phyloP scores from a whole-genome alignment of 1,140 invertebrate genomes.

The Eueides isabella region DNA sequence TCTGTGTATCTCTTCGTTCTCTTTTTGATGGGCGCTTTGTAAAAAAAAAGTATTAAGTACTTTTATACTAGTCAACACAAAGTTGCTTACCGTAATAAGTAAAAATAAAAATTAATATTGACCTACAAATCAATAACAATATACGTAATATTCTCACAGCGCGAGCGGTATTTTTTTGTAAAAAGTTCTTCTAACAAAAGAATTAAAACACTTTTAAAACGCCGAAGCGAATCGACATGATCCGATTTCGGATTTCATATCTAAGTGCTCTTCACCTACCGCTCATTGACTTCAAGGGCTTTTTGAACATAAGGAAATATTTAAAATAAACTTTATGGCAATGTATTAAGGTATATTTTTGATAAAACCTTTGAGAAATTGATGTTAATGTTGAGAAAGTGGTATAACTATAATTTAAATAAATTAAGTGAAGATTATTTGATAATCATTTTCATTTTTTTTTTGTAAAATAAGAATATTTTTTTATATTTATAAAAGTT shows the following conservation, averaged over 20 bases:
- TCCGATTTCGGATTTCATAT: conserved; percentile 7
- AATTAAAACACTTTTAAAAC: conserved; percentile 26
- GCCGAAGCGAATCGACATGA: conserved; percentile 14
- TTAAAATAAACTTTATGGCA: neutral
- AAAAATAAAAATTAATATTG: neutral
- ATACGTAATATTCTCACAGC: neutral
- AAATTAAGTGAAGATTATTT: too few species aligned
- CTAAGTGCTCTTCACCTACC: conserved; percentile 11
- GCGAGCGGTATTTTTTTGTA: neutral
- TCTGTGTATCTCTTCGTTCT: too few species aligned
- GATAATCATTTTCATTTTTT: too few species aligned
- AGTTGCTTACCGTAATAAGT: too few species aligned
- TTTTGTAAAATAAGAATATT: too few species aligned
- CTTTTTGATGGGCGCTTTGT: too few species aligned
- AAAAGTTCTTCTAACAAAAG: conserved; percentile 1
- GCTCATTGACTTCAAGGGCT: conserved; percentile 11
- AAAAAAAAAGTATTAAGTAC: too few species aligned
- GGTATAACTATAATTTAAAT: neutral
- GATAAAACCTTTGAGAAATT: neutral
- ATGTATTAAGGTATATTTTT: neutral
- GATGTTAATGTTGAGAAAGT: neutral
- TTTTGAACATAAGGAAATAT: neutral
- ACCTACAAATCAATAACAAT: conserved; percentile 1
- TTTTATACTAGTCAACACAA: too few species aligned
- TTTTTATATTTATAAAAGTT: too few species aligned